These are phyloP conservation scores for Gnatocerus cornutus DNA, from an alignment of 2,888 invertebrate genomes.

Conservation along the genomic window DNA sequence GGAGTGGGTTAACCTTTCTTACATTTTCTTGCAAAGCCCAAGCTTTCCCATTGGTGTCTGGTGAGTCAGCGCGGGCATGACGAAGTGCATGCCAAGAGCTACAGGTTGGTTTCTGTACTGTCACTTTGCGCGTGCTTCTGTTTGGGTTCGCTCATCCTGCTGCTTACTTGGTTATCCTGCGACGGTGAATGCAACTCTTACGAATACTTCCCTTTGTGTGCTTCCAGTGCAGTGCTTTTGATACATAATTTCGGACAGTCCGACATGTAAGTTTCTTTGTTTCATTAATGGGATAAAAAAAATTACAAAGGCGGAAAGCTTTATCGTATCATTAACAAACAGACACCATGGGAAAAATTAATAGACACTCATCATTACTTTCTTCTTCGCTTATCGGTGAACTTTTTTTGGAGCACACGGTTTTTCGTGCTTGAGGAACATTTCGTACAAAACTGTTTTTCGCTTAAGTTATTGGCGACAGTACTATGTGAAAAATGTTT, in stretches of 20 bases:
- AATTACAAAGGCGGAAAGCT: conserved; percentile 17
- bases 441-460: background rate
- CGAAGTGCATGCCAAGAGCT: conserved; percentile 60
- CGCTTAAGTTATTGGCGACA: background rate
- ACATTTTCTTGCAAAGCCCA: conserved; percentile 27
- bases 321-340: conserved; percentile 8
- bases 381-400: too few relatives aligned
- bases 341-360: conserved; percentile 1
- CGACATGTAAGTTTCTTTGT: conserved; percentile 2
- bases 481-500: background rate
- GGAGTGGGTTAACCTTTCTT: conserved; percentile 40
- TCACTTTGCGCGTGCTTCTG: conserved; percentile 60
- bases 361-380: background rate
- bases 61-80: conserved; percentile 60
- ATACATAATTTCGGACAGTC: background rate
- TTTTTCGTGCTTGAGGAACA: too few relatives aligned
- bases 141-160: conserved; percentile 52
- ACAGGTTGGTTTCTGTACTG: conserved; percentile 61
- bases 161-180: conserved; percentile 22
- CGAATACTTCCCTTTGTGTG: conserved; percentile 21
- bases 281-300: conserved; percentile 5
- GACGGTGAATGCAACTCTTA: conserved; percentile 12
- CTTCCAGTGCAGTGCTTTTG: conserved; percentile 18
- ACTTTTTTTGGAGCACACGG: too few relatives aligned
- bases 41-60: conserved; percentile 42